Base-by-base conservation (phyloP, 2,113 vertebrate species). In the Choloepus hoffmanni region DNA sequence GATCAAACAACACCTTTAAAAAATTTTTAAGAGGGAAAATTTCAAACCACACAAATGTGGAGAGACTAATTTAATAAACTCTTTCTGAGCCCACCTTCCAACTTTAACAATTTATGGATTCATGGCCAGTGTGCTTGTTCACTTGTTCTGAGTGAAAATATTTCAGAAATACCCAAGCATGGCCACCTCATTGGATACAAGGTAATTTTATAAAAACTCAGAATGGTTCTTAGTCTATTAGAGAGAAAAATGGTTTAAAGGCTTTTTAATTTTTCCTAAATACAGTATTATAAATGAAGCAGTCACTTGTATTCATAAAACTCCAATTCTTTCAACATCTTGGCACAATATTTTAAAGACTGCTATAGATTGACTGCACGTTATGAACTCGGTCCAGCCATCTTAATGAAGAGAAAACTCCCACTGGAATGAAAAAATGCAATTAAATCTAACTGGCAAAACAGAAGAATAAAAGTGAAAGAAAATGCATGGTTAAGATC, bases 351-450 rank as follows among this genome's bases (percentile, higher is more conserved):
- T 90, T 87, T 6, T 48, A 72, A 88, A 94, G 77, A 92, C 14
- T 30, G 76, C 84, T 92, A 48, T 94, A 95, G 48, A 84, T 94
- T 92, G 89, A 92, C 68, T 88, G 68, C 5, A 4, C 81, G 53
- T 82, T 79, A 98, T 98, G 98, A 97, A 98, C 98, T 95, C 58
- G 50, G 28, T 65, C 36, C 77, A 89, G 45, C 45, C 77, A 63
- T 63, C 93, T 94, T 62, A 87, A 93, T 84, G 43, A 89, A 96
- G 63, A 88, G 30, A 88, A 94, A 89, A 74, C 19, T 86, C 78
- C 21, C 4, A 55, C 55, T 89, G 62, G 48, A 67, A 86, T 93
- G 33, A 65, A 86, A 85, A 78, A 82, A 30, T 36, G 12, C 55
- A 94, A 92, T 94, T 60, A 92, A 78, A 70, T 77, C 68, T 77